Conservation (phyloP, 2,797 vertebrate species). For the Streptopelia turtur region DNA sequence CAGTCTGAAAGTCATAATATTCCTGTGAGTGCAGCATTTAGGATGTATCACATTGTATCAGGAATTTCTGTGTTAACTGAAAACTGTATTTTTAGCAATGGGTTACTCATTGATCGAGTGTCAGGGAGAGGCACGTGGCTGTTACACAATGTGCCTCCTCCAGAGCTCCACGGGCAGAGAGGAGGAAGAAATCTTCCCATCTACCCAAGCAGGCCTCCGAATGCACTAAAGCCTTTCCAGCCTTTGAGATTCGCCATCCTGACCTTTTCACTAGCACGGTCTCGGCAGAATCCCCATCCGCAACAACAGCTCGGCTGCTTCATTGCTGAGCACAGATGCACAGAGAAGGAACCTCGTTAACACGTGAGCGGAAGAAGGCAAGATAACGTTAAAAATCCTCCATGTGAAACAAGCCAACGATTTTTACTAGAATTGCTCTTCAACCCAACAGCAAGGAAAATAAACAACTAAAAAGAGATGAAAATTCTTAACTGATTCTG, state of each 20-base stretch:
- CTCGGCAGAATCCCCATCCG: conserved; percentile 40
- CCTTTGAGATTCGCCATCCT: background rate
- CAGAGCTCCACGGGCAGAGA: background rate
- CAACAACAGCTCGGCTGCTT: background rate
- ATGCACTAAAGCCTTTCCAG: background rate
- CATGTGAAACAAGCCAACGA: background rate
- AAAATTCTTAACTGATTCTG: background rate
- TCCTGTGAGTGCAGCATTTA: background rate
- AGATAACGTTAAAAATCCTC: background rate
- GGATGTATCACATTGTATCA: background rate
- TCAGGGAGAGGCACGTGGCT: background rate
- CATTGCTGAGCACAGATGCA: conserved; percentile 13
- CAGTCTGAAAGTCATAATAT: background rate
- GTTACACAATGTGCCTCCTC: background rate
- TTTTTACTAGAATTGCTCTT: conserved; percentile 28
- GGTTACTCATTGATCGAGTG: background rate
- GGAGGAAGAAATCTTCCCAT: background rate
- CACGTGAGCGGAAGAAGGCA: background rate
- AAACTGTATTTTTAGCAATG: background rate
- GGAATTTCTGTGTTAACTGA: background rate
- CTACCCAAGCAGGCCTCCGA: background rate
- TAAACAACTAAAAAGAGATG: background rate
- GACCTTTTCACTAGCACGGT: conserved; percentile 16
- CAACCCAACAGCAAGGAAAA: background rate
- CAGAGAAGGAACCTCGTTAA: background rate